Conservation (phyloP, 2,113 vertebrate species). For the Irena cyanogastra region DNA sequence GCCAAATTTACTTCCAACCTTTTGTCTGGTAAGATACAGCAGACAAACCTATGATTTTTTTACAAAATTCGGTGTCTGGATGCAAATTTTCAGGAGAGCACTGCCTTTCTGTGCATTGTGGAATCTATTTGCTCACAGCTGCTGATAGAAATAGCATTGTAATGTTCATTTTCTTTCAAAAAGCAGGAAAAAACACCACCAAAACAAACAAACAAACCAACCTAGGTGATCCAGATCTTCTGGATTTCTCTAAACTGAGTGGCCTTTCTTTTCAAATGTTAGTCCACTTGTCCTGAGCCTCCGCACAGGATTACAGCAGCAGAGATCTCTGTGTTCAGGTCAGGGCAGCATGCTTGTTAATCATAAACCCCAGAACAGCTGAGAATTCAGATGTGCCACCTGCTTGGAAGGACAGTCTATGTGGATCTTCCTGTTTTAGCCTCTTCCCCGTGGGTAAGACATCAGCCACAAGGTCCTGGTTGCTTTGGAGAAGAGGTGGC, state of each 20-base stretch:
- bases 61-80: neutral
- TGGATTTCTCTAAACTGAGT: neutral
- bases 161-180: neutral
- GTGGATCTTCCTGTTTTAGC: neutral
- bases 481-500: neutral
- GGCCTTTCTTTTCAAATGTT: neutral
- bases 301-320: neutral
- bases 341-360: neutral
- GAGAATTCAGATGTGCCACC: neutral
- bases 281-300: neutral
- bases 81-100: neutral
- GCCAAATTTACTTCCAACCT: neutral
- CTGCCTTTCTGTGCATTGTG: neutral
- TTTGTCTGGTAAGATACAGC: neutral
- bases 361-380: conserved; percentile 23
- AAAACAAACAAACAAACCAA: neutral
- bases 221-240: neutral
- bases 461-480: neutral
- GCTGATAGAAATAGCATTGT: neutral
- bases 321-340: neutral
- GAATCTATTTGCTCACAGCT: neutral
- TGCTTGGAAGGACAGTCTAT: conserved; percentile 32
- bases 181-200: neutral
- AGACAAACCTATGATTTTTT: neutral
- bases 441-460: neutral